Conservation (phyloP, 2,113 vertebrate genomes). For the Hemibagrus wyckioides region DNA sequence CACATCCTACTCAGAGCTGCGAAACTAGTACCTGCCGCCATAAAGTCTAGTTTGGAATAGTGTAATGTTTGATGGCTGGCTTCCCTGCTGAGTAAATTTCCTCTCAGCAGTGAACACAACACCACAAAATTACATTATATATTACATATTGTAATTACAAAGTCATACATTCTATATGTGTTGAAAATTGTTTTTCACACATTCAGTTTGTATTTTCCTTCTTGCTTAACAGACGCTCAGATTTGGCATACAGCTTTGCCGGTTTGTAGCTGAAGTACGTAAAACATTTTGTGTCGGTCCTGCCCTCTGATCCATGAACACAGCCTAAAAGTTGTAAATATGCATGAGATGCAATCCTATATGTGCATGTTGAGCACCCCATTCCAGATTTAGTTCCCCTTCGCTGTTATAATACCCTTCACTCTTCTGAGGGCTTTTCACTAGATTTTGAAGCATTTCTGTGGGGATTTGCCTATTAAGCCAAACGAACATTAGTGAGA, state of each 20-base stretch:
- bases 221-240: background rate
- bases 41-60: background rate
- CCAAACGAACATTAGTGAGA: background rate
- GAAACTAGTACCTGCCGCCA: background rate
- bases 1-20: background rate
- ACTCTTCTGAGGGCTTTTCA: background rate
- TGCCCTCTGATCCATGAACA: background rate
- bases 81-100: background rate
- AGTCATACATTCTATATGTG: background rate
- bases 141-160: background rate
- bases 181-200: background rate
- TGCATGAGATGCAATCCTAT: background rate
- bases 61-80: background rate
- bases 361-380: background rate
- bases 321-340: background rate
- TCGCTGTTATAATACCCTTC: background rate
- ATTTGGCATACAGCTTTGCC: background rate
- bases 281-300: too few relatives aligned
- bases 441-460: background rate
- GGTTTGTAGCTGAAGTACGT: background rate
- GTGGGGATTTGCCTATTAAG: background rate
- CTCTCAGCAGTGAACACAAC: background rate
- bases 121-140: background rate
- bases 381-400: background rate
- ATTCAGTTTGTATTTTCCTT: background rate